Base-by-base conservation (phyloP, 2,888 invertebrate species). In the Cotesia congregata region DNA sequence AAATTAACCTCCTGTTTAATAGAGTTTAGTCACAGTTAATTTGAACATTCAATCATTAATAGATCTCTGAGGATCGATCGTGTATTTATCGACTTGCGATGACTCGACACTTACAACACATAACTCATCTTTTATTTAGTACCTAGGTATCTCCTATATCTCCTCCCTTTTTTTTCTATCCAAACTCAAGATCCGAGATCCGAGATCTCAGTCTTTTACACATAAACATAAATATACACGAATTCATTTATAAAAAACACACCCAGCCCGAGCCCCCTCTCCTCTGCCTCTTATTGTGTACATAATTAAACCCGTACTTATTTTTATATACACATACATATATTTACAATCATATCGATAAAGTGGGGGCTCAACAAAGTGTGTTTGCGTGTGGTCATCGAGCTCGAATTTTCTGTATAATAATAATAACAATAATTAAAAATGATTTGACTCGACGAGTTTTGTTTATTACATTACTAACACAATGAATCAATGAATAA, bases 11-110 rank as follows among this genome's bases (percentile, higher is more conserved):
- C 30, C 30, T 50, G 50, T 50, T 50, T 50, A 88, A 87, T 84
- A 88, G 83, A 84, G 82, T 88, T 88, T 88, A 86, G 88, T 87
- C 87, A 88, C 85, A 86, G 88, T 88, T 89, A 88, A 89, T 89
- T 89, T 88, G 86, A 85, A 86, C 86, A 86, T 86, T 81, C 77
- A 78, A 78, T 81, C 82, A 81, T 83, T 82, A 82, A 74, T 77
- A 77, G 77, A 77, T 77, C 77, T 20, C 12, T 73, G 20, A 75
- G 80, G 75, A 76, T 87, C 87, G 88, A 88, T 89, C 85, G 87
- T 50, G 85, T 87, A 87, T 87, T 88, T 89, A 89, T 89, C 86
- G 87, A 88, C 83, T 80, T 83, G 76, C 85, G 83, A 87, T 89
- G 89, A 89, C 84, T 88, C 87, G 86, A 85, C 88, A 80, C 84